A percentile compares a stretch with the other conserved stretches of the same genome.
These are phyloP conservation scores for Malthinus flaveolus DNA, from an alignment of 2,888 invertebrate genomes.

Conservation along the genomic window DNA sequence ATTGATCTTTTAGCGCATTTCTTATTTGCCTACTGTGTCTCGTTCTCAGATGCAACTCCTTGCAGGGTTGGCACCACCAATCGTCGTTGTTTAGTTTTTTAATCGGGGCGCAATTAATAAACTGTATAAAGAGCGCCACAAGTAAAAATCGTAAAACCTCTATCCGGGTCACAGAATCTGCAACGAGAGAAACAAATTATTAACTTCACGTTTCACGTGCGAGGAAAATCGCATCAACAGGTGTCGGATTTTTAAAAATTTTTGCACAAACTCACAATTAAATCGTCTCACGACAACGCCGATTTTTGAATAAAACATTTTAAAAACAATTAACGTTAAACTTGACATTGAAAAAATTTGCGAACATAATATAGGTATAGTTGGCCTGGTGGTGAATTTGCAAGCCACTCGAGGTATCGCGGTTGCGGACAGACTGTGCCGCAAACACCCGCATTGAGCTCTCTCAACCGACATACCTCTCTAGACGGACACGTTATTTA, in stretches of 20 bases:
- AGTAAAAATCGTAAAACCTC: constrained; percentile 9
- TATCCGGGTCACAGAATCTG: constrained; percentile 17
- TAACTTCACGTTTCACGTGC: not conserved
- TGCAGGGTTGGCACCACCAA: constrained; percentile 27
- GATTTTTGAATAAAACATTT: constrained; percentile 1
- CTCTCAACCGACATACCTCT: constrained; percentile 41
- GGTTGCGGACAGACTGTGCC: constrained; percentile 41
- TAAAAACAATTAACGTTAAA: constrained; percentile 1
- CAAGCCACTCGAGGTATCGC: constrained; percentile 42
- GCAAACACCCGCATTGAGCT: constrained; percentile 41
- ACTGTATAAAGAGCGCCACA: constrained; percentile 5
- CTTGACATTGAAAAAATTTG: not conserved
- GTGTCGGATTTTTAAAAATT: constrained; percentile 18
- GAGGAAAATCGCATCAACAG: constrained; percentile 13
- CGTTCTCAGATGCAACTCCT: constrained; percentile 11
- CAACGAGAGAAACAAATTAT: constrained; percentile 4
- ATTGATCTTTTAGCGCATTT: constrained; percentile 11
- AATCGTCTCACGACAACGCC: not conserved
- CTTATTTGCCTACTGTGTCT: constrained; percentile 21
- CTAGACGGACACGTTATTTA: constrained; percentile 40
- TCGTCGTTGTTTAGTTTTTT: not conserved
- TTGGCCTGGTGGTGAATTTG: constrained; percentile 31
- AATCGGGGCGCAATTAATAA: constrained; percentile 12
- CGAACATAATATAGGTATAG: constrained; percentile 5
- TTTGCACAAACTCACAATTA: not conserved